These are phyloP conservation scores for Ochropleura plecta DNA, from an alignment of 2,888 invertebrate genomes.

Conservation along the genomic window DNA sequence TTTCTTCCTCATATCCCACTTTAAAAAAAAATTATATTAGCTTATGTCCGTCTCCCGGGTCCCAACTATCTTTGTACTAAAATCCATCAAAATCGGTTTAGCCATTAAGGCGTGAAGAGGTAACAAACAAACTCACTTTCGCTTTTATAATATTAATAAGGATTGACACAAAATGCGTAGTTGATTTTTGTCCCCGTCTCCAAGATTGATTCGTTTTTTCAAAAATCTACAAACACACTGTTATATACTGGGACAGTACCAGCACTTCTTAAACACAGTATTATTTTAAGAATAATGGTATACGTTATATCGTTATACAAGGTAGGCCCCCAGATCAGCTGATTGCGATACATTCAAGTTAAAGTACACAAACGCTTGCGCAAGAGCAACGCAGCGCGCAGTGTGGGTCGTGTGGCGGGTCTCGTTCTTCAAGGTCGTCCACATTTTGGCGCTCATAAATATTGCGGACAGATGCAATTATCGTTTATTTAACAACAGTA, in stretches of 20 bases:
- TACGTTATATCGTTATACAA: background rate
- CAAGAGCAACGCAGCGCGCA: slow-evolving; percentile 17
- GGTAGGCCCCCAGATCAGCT: slow-evolving; percentile 18
- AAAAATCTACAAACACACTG: too few relatives aligned
- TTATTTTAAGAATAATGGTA: background rate
- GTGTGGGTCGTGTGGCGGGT: slow-evolving; percentile 27
- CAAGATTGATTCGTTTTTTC: background rate
- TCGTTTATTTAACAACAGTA: slow-evolving; percentile 4
- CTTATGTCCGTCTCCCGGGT: too few relatives aligned
- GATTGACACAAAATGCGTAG: too few relatives aligned
- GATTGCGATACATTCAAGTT: slow-evolving; percentile 53
- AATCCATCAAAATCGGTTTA: too few relatives aligned
- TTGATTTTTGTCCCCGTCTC: background rate
- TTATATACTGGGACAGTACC: too few relatives aligned
- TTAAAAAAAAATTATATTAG: too few relatives aligned
- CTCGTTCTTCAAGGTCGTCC: slow-evolving; percentile 56
- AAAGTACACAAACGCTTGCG: slow-evolving; percentile 45
- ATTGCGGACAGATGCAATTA: slow-evolving; percentile 40
- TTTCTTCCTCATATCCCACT: too few relatives aligned
- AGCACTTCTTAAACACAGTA: too few relatives aligned
- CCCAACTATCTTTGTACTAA: too few relatives aligned
- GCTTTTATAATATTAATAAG: too few relatives aligned
- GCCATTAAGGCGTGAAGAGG: too few relatives aligned
- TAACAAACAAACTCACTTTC: too few relatives aligned
- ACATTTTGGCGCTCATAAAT: slow-evolving; percentile 44